These are phyloP conservation scores for Trichonephila clavata DNA, from an alignment of 1,140 invertebrate species.

Conservation along the genomic window DNA sequence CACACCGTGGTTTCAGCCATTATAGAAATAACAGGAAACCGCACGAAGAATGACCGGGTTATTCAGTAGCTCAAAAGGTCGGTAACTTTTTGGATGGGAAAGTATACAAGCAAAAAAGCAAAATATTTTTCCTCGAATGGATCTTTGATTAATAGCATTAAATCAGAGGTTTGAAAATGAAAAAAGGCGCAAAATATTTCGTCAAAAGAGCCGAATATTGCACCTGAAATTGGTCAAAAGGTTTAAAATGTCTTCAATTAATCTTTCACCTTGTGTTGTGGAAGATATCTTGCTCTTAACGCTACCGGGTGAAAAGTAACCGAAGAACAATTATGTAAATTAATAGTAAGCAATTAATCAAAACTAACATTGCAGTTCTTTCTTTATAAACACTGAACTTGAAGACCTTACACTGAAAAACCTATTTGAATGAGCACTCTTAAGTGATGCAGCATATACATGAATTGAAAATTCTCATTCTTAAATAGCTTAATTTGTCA, in stretches of 20 bases:
- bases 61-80: slow-evolving; percentile 44
- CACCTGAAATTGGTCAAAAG: slow-evolving; percentile 36
- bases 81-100: slow-evolving; percentile 5
- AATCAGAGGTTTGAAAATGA: slow-evolving; percentile 33
- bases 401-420: not conserved
- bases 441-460: not conserved
- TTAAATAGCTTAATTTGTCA: too few species aligned
- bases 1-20: not conserved
- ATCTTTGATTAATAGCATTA: slow-evolving; percentile 37
- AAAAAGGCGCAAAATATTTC: slow-evolving; percentile 19
- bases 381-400: not conserved
- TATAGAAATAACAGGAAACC: slow-evolving; percentile 23
- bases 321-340: slow-evolving; percentile 23
- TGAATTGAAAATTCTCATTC: not conserved
- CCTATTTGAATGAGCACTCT: not conserved
- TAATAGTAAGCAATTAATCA: slow-evolving; percentile 32
- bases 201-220: slow-evolving; percentile 33
- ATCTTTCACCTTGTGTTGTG: not conserved
- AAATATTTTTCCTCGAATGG: slow-evolving; percentile 32
- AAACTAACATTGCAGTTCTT: not conserved
- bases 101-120: not conserved
- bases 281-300: not conserved
- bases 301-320: slow-evolving; percentile 11
- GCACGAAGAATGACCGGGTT: slow-evolving; percentile 13
- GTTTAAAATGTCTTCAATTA: slow-evolving; percentile 23